Conservation (phyloP, 2,797 vertebrate genomes). For the Acropternis orthonyx region DNA sequence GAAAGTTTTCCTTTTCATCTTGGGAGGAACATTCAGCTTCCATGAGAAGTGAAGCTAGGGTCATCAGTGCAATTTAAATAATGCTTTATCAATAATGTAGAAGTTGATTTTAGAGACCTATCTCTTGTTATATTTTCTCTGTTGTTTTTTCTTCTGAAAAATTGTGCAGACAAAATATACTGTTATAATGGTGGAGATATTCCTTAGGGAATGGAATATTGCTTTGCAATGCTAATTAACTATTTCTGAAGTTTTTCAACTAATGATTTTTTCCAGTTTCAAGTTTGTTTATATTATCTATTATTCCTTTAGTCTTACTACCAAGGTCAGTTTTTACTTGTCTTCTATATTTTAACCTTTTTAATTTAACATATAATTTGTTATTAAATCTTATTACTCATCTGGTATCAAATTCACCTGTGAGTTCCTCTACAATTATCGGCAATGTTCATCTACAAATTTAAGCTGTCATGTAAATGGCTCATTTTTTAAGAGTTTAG, state of each 20-base stretch:
- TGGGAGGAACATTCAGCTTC: background rate
- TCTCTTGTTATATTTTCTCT: background rate
- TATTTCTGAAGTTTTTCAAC: background rate
- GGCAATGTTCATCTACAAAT: background rate
- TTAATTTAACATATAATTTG: background rate
- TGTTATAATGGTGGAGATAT: background rate
- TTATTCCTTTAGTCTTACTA: background rate
- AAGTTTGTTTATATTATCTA: background rate
- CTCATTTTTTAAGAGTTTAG: background rate
- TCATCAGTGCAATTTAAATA: background rate
- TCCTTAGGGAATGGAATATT: background rate
- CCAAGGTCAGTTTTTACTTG: background rate
- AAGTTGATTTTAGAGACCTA: background rate
- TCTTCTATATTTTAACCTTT: background rate
- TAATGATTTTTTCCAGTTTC: background rate
- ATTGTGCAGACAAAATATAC: background rate
- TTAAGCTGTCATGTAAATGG: background rate
- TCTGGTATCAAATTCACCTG: background rate
- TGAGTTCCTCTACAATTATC: background rate
- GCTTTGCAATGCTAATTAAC: background rate
- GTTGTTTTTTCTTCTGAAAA: background rate
- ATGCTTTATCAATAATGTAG: background rate
- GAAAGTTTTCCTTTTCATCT: background rate
- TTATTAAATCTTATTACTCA: background rate
- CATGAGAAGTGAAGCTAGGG: background rate